phyloP scores from a whole-genome alignment of 2,113 vertebrate genomes.

The Abramis brama region DNA sequence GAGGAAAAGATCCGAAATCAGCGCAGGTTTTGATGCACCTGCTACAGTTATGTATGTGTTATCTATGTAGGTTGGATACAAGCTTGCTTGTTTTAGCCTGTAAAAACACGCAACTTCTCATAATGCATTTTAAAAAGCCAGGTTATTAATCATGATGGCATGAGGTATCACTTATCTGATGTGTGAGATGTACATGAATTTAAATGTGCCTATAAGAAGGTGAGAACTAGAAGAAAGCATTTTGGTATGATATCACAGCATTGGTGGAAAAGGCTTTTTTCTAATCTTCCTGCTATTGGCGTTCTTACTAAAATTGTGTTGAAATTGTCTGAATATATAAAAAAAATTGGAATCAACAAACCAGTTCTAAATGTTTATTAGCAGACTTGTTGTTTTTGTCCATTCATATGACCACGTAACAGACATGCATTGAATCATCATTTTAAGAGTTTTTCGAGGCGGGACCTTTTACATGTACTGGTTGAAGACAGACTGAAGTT shows the following conservation, averaged over 20 bases:
- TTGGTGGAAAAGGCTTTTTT: constrained; percentile 29
- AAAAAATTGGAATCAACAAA: constrained; percentile 19
- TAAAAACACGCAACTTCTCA: constrained; percentile 1
- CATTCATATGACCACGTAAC: not conserved
- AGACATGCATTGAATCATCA: not conserved
- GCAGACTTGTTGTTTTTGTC: not conserved
- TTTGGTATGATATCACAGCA: not conserved
- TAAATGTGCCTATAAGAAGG: constrained; percentile 39
- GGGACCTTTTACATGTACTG: not conserved
- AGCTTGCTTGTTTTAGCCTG: not conserved
- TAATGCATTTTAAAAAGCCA: constrained; percentile 30
- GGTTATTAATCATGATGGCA: not conserved
- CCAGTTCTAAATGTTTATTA: constrained; percentile 17
- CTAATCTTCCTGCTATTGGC: constrained; percentile 7
- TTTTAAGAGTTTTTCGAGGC: not conserved
- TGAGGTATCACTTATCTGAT: constrained; percentile 27
- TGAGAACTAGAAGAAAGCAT: constrained; percentile 11
- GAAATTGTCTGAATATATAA: constrained; percentile 25
- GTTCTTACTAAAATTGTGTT: constrained; percentile 30
- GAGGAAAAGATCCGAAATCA: not conserved
- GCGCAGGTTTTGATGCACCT: not conserved
- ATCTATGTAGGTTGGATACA: constrained; percentile 2
- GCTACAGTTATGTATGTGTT: not conserved
- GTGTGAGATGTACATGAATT: constrained; percentile 23
- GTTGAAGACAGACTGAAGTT: constrained; percentile 27